These are phyloP conservation scores for Dromas ardeola DNA, from an alignment of 2,113 vertebrate genomes.

Conservation along the genomic window DNA sequence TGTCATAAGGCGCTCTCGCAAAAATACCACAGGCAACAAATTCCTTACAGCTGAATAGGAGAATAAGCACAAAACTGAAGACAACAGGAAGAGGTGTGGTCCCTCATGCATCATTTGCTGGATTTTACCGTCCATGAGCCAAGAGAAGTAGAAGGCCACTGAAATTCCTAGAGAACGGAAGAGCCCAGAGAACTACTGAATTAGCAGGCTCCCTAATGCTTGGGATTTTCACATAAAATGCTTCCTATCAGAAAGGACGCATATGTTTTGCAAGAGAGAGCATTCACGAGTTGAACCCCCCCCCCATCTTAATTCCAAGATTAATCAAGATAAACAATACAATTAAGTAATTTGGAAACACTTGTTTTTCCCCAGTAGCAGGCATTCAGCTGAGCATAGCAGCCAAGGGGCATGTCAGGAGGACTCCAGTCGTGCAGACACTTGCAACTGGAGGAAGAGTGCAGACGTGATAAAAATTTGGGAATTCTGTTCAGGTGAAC, in stretches of 20 bases:
- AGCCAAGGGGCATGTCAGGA: neutral
- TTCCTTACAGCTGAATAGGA: neutral
- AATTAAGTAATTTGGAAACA: neutral
- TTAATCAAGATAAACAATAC: conserved; percentile 12
- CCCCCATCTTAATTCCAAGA: neutral
- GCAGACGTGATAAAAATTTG: neutral
- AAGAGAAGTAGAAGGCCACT: neutral
- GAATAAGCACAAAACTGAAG: neutral
- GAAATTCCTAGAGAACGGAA: neutral
- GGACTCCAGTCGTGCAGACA: neutral
- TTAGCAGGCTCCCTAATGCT: neutral
- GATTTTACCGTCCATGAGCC: neutral
- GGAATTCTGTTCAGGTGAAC: neutral
- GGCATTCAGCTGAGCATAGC: neutral
- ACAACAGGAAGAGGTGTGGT: conserved; percentile 23
- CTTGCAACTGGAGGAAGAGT: neutral
- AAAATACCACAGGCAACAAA: neutral
- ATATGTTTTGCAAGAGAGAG: neutral
- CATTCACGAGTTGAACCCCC: neutral
- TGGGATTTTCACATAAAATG: neutral
- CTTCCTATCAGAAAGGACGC: neutral
- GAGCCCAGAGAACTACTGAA: neutral
- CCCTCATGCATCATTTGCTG: neutral
- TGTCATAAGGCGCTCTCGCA: accelerated
- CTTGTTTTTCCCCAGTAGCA: neutral